phyloP scores from a whole-genome alignment of 2,113 vertebrate genomes.

The Varanus komodoensis region DNA sequence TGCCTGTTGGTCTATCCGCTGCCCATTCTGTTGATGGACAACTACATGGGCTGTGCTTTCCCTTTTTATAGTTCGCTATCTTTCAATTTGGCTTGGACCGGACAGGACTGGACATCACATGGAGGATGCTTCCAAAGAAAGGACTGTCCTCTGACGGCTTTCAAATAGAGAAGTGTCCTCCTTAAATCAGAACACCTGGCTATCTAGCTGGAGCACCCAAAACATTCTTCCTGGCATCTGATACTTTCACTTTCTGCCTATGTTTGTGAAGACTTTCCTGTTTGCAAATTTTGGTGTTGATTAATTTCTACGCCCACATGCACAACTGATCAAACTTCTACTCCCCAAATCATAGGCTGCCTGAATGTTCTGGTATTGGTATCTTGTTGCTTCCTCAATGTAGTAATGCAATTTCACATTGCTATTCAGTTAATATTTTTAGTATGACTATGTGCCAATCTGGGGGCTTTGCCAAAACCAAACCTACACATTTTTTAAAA shows the following conservation, averaged over 20 bases:
- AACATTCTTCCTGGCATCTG: neutral
- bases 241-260: neutral
- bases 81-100: too few relatives aligned
- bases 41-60: too few relatives aligned
- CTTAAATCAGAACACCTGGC: too few relatives aligned
- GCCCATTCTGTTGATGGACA: too few relatives aligned
- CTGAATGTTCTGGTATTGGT: neutral
- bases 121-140: too few relatives aligned
- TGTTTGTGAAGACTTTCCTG: neutral
- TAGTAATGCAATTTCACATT: neutral
- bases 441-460: neutral
- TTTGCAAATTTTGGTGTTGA: neutral
- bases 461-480: neutral
- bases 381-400: neutral
- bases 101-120: too few relatives aligned
- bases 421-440: neutral
- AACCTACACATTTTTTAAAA: neutral
- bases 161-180: too few relatives aligned
- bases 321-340: too few relatives aligned
- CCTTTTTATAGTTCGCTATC: too few relatives aligned
- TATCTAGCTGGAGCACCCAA: neutral
- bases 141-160: too few relatives aligned
- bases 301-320: neutral
- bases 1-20: too few relatives aligned
- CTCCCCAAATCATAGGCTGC: too few relatives aligned